Conservation (phyloP, 2,888 invertebrate genomes). For the Microctonus aethiopoides region DNA sequence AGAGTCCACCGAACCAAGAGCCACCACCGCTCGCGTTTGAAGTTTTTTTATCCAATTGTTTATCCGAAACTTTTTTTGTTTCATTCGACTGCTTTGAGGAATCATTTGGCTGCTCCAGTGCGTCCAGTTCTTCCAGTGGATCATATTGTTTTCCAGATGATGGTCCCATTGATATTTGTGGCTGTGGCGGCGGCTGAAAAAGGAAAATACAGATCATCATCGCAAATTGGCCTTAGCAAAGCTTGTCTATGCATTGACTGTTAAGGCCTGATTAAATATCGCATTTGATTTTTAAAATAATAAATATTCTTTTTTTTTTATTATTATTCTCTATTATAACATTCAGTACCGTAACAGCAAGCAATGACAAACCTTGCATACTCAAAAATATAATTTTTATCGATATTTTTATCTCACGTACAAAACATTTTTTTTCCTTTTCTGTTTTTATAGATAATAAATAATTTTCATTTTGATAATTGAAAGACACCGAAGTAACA, state of each 20-base stretch:
- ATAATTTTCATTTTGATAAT: neutral
- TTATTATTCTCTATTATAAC: slow-evolving; percentile 5
- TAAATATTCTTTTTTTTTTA: slow-evolving; percentile 25
- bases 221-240: slow-evolving; percentile 60
- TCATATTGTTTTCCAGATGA: slow-evolving; percentile 62
- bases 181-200: slow-evolving; percentile 61
- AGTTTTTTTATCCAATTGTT: slow-evolving; percentile 61
- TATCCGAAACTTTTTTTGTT: slow-evolving; percentile 51
- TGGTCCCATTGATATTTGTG: slow-evolving; percentile 61
- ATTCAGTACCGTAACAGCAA: slow-evolving; percentile 48
- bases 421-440: neutral
- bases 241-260: slow-evolving; percentile 53
- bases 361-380: slow-evolving; percentile 57
- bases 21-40: slow-evolving; percentile 67
- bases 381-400: neutral
- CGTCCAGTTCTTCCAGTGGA: slow-evolving; percentile 65
- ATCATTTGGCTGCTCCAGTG: slow-evolving; percentile 53
- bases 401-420: neutral
- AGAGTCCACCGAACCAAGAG: slow-evolving; percentile 87
- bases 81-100: slow-evolving; percentile 41
- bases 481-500: neutral
- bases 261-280: slow-evolving; percentile 36
- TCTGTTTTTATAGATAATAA: neutral
- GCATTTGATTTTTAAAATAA: slow-evolving; percentile 22
- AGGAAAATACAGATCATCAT: slow-evolving; percentile 56